Base-by-base conservation (phyloP, 2,888 invertebrate genomes). In the Volucella inflata region DNA sequence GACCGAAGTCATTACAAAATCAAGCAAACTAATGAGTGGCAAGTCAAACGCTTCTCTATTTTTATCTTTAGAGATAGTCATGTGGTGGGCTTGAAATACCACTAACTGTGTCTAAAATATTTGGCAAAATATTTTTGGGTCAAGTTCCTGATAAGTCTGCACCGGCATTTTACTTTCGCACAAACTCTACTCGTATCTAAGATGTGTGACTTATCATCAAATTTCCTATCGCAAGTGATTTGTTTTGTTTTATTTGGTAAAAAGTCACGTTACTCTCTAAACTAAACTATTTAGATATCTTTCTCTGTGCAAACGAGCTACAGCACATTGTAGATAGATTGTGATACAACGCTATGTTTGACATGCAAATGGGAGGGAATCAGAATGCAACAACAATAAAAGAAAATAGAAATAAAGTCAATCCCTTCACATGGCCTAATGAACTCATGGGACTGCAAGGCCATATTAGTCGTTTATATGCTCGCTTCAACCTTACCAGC, bases 371-470 rank as follows among this genome's bases (percentile, higher is more conserved):
- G n/a, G 48, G 55, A 17, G 30, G 57, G 65, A 79, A 84, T 59
- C 40, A 21, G 60, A 74, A 72, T 67, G 67, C 16, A 65, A 78
- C 21, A 21, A 30, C 30, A 30, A 30, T 30, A 30, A 30, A 36
- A 42, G 48, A 60, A 21, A 67, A 65, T 12, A 40, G 55, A 77
- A 70, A 77, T 59, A 82, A 77, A 85, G 76, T 80, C 76, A 85
- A 85, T 85, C 85, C 85, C 76, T 85, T 85, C 65, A 85, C 85
- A 85, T 85, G 85, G 85, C 85, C 81, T 85, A 85, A 85, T 85
- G 85, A 85, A 81, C 85, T 81, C 81, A 68, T 77, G 57, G 67
- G 80, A 64, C 85, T 81, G 44, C 85, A 85, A 85, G 85, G 85
- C 76, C 85, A 81, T 55, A 72, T 68, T 17, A 65, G 64, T 10